These are phyloP conservation scores for Calidris pugnax DNA, from an alignment of 2,113 vertebrate species.

Conservation along the genomic window DNA sequence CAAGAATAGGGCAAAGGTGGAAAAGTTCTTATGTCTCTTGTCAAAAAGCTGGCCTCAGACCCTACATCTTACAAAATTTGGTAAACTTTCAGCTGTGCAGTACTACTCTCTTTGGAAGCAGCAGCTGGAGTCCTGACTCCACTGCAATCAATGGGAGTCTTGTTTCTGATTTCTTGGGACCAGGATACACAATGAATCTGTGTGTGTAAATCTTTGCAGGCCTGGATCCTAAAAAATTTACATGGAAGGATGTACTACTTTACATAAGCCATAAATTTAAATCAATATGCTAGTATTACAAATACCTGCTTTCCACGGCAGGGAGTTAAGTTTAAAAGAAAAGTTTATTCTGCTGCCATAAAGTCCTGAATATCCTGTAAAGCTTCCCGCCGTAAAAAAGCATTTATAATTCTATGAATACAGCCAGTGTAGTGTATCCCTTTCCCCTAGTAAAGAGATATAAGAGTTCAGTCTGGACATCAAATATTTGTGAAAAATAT, in stretches of 20 bases:
- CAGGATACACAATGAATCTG: neutral
- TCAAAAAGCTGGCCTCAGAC: neutral
- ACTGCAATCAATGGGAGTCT: neutral
- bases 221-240: neutral
- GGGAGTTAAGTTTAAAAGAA: neutral
- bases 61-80: neutral
- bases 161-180: conserved; percentile 18
- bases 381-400: neutral
- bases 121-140: neutral
- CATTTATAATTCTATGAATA: neutral
- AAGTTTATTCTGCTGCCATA: neutral
- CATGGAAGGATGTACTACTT: neutral
- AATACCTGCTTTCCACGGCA: neutral
- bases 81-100: neutral
- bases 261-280: neutral
- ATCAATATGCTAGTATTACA: neutral
- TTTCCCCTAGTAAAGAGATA: neutral
- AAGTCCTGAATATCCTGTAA: neutral
- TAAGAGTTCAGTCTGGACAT: neutral
- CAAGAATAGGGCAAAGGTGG: neutral
- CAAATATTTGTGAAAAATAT: neutral
- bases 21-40: neutral
- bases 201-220: neutral
- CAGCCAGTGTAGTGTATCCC: neutral
- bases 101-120: neutral